phyloP scores from a whole-genome alignment of 2,888 invertebrate species.

The Lithodes maja region DNA sequence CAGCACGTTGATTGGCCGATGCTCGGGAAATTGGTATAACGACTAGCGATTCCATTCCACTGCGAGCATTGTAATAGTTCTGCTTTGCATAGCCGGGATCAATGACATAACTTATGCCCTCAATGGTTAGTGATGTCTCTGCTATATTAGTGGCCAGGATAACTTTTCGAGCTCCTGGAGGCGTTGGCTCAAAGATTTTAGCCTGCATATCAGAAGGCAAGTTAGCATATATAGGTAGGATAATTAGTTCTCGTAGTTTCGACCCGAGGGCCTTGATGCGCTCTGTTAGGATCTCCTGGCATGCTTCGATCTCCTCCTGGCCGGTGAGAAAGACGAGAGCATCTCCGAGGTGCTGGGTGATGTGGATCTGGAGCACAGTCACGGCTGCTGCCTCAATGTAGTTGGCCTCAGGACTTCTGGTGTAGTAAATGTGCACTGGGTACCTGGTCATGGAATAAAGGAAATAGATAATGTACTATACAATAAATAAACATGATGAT shows the following conservation, averaged over 20 bases:
- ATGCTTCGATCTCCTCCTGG: slow-evolving; percentile 93
- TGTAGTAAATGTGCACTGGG: slow-evolving; percentile 99
- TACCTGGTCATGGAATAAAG: slow-evolving; percentile 79
- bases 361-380: slow-evolving; percentile 97
- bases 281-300: slow-evolving; percentile 91
- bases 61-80: slow-evolving; percentile 97
- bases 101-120: slow-evolving; percentile 98
- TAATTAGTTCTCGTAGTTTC: slow-evolving; percentile 92
- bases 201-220: slow-evolving; percentile 99
- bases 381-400: slow-evolving; percentile 99
- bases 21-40: slow-evolving; percentile 99
- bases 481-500: too few relatives aligned
- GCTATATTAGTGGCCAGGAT: slow-evolving; percentile 99
- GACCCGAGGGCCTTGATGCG: slow-evolving; percentile 93
- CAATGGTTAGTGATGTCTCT: slow-evolving; percentile 98
- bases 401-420: slow-evolving; percentile 99
- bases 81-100: slow-evolving; percentile 99
- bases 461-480: background rate
- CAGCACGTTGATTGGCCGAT: slow-evolving; percentile 98
- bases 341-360: slow-evolving; percentile 96
- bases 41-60: slow-evolving; percentile 98
- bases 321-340: slow-evolving; percentile 97
- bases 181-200: slow-evolving; percentile 98
- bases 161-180: slow-evolving; percentile 92
- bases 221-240: slow-evolving; percentile 98